Conservation (phyloP, 2,113 vertebrate species). For the Cisticola juncidis region DNA sequence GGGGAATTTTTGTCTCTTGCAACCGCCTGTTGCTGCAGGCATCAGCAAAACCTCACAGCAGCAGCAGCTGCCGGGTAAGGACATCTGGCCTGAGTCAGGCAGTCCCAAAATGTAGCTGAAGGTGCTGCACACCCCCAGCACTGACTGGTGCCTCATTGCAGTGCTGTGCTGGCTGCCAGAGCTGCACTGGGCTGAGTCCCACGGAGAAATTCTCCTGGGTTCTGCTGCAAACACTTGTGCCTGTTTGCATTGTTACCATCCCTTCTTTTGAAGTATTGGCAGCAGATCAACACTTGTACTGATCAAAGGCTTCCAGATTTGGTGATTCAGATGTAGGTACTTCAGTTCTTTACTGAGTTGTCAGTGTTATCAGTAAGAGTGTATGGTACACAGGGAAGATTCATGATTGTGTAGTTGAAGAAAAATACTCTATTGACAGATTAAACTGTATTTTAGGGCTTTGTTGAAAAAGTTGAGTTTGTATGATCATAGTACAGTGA, state of each 20-base stretch:
- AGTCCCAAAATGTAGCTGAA: not conserved
- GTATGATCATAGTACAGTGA: not conserved
- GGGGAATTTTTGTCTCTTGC: not conserved
- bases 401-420: not conserved
- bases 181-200: not conserved
- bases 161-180: not conserved
- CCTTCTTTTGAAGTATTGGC: not conserved
- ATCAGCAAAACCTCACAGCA: not conserved
- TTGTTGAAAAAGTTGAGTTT: not conserved
- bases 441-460: not conserved
- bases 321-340: not conserved
- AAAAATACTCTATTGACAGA: not conserved
- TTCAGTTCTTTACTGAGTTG: not conserved
- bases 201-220: not conserved
- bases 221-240: not conserved
- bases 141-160: accelerated
- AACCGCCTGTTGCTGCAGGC: not conserved
- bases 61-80: not conserved
- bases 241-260: not conserved
- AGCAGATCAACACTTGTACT: not conserved
- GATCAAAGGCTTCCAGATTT: not conserved
- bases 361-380: not conserved
- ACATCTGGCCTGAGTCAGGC: not conserved
- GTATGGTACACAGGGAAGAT: not conserved
- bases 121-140: no score